Evolutionary conservation across 2,888 invertebrate species (phyloP).

Genomic region (Pseudococcus longispinus): DNA sequence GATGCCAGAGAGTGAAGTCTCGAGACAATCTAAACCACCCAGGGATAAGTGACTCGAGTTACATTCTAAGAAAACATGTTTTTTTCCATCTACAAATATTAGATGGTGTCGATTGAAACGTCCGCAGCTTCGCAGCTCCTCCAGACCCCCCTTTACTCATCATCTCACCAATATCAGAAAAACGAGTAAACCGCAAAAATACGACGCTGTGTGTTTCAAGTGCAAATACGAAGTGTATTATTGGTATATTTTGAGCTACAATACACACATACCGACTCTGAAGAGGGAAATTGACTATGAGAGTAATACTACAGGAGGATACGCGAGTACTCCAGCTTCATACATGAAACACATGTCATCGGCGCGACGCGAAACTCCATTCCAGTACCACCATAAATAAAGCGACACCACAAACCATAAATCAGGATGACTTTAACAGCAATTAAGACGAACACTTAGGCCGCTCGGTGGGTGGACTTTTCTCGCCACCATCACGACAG

Average conservation of each 20-base stretch:
- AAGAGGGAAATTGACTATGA: background rate
- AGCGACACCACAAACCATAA: slow-evolving; percentile 52
- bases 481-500: slow-evolving; percentile 8
- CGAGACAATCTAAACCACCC: slow-evolving; percentile 44
- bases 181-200: slow-evolving; percentile 46
- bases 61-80: slow-evolving; percentile 18
- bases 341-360: slow-evolving; percentile 55
- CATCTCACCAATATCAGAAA: background rate
- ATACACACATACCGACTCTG: background rate
- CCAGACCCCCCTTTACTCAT: background rate
- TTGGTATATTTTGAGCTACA: background rate
- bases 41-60: slow-evolving; percentile 53
- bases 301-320: background rate
- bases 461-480: slow-evolving; percentile 56
- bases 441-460: slow-evolving; percentile 55
- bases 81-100: slow-evolving; percentile 47
- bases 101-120: slow-evolving; percentile 55
- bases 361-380: slow-evolving; percentile 45
- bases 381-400: slow-evolving; percentile 46
- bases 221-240: background rate
- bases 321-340: background rate
- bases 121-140: slow-evolving; percentile 22
- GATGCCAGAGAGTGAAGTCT: slow-evolving; percentile 15
- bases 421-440: slow-evolving; percentile 56
- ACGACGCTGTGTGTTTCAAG: background rate